Percentiles rank a stretch among this genome's conserved stretches.
phyloP scores from a whole-genome alignment of 1,140 invertebrate species.

The Dreissena rostriformis region DNA sequence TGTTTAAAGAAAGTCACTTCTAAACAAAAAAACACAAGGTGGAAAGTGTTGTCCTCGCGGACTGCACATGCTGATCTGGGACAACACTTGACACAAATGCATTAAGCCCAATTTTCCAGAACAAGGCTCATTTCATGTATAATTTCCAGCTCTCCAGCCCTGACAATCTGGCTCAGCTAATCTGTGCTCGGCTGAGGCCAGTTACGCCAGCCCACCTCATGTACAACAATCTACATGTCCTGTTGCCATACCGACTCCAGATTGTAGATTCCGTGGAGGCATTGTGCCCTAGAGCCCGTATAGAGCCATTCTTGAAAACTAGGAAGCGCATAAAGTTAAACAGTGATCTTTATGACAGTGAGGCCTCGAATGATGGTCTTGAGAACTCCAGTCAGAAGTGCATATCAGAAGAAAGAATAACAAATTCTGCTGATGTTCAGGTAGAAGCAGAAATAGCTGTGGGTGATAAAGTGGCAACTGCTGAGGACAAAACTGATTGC shows the following conservation, averaged over 20 bases:
- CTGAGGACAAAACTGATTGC: neutral
- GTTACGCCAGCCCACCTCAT: conserved; percentile 38
- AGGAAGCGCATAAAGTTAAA: conserved; percentile 48
- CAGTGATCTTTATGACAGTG: conserved; percentile 63
- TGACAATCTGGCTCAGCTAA: neutral
- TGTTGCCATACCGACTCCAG: conserved; percentile 53
- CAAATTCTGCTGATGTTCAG: too few relatives aligned
- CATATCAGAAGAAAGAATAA: neutral
- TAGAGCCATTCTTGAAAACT: neutral
- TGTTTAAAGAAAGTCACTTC: too few relatives aligned
- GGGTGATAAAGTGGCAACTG: neutral
- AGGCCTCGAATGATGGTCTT: conserved; percentile 53
- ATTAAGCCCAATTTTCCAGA: too few relatives aligned
- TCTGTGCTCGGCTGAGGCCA: conserved; percentile 10
- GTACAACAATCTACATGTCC: conserved; percentile 49
- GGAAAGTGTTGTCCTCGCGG: too few relatives aligned
- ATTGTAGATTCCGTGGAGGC: neutral
- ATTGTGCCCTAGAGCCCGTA: neutral
- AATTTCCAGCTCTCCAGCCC: too few relatives aligned
- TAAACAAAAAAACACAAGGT: too few relatives aligned
- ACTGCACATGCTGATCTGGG: too few relatives aligned
- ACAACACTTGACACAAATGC: too few relatives aligned
- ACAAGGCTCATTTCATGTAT: too few relatives aligned
- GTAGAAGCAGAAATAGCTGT: neutral
- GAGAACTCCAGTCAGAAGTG: neutral